Evolutionary conservation across 2,113 vertebrate genomes (phyloP), one percentile per base, ranked within the genome.

Genomic region (Odobenus rosmarus): DNA sequence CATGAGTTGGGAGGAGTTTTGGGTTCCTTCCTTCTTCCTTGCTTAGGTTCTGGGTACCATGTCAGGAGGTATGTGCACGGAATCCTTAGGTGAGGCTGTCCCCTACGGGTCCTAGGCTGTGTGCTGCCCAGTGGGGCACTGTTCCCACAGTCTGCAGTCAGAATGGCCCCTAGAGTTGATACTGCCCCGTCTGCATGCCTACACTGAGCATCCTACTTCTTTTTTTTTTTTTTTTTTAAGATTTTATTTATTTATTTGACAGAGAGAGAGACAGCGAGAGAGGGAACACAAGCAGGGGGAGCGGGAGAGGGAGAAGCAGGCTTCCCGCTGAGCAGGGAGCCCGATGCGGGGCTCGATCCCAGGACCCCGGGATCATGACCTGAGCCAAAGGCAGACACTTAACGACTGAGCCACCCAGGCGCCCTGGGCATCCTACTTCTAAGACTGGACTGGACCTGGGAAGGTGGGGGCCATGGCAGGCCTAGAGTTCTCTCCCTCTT

Each of bases 101-200:
- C 36, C 1, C 0, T 39, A 1, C 4, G 49, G 71, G 7, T 13
- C 7, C 39, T 13, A 2, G 15, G 19, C 59, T 74, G 26, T 23
- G 9, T 85, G 82, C 49, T 9, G 11, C 12, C 3, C 23, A 21
- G 0, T 10, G 57, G 76, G 72, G 31, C 49, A 33, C 18, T 2
- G 2, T 51, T 23, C 74, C 86, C 1, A 1, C 0, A 49, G 39
- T 26, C 36, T 36, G 19, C 49, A 4, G 1, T 42, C 16, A 33
- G 67, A 59, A 82, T 12, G 12, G 76, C 4, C 55, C 51, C 82
- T 15, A 9, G 12, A 3, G 23, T 21, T 26, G 49, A 64, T 0
- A 0, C 4, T 3, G 33, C 55, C 77, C 31, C 2, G 12, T 67
- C 67, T 12, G 67, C 36, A 24, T 8, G 12, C 15, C 51, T 33